Evolutionary conservation across 1,140 invertebrate genomes (phyloP).

Genomic region (Fopius arisanus): DNA sequence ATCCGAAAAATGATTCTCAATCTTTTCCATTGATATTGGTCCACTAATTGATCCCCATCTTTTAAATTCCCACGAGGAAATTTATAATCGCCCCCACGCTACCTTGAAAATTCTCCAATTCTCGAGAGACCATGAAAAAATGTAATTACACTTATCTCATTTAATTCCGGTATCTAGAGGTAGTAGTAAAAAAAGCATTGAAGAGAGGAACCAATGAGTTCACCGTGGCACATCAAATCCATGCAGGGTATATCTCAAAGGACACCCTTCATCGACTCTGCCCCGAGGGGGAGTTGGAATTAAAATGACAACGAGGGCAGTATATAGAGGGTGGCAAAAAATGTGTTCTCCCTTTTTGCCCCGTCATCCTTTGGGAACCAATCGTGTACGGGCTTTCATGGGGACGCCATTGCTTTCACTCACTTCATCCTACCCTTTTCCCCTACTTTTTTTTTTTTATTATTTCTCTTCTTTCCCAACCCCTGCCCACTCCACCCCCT

Average conservation of each 20-base stretch:
- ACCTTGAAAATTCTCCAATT: background rate
- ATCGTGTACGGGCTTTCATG: slow-evolving; percentile 51
- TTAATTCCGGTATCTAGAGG: background rate
- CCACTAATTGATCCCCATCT: no score
- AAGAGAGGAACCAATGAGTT: background rate
- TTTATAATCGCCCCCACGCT: no score
- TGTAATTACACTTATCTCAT: background rate
- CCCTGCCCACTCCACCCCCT: slow-evolving; percentile 36
- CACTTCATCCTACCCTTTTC: slow-evolving; percentile 31
- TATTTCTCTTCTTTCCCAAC: slow-evolving; percentile 4
- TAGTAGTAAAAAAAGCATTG: background rate
- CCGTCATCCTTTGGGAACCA: slow-evolving; percentile 44
- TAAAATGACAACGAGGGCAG: slow-evolving; percentile 65
- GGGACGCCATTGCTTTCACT: slow-evolving; percentile 54
- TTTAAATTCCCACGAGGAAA: no score
- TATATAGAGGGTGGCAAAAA: slow-evolving; percentile 62
- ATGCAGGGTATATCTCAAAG: background rate
- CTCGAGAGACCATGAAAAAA: background rate
- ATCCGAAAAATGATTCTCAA: no score
- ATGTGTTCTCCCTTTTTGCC: slow-evolving; percentile 48
- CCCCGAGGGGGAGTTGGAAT: slow-evolving; percentile 54
- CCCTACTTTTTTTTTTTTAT: slow-evolving; percentile 22
- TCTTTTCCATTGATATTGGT: no score
- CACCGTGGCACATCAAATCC: background rate
- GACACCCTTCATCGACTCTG: slow-evolving; percentile 24